These are phyloP conservation scores for Pocillopora damicornis DNA, from an alignment of 64 coral and sea anemone species.

Conservation along the genomic window DNA sequence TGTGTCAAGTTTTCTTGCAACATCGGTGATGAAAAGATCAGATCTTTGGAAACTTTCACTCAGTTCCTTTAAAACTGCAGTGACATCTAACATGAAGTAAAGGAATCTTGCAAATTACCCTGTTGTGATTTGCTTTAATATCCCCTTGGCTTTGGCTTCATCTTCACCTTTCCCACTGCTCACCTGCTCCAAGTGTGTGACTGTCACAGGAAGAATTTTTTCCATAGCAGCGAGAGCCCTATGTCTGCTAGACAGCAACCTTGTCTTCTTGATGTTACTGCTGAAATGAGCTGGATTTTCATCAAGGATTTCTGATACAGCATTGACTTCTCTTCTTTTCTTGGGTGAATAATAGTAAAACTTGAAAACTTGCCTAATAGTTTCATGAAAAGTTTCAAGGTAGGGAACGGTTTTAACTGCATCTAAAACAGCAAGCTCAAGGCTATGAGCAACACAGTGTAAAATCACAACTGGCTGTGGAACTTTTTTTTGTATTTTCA, in stretches of 20 bases:
- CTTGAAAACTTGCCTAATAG: slow-evolving; percentile 30
- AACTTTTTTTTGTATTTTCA: slow-evolving; percentile 19
- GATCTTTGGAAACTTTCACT: slow-evolving; percentile 42
- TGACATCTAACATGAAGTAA: slow-evolving; percentile 52
- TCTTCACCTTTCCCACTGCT: slow-evolving; percentile 42
- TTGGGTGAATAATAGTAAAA: slow-evolving; percentile 48
- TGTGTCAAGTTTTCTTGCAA: slow-evolving; percentile 51
- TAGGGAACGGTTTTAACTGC: slow-evolving; percentile 6
- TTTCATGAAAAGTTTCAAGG: background rate
- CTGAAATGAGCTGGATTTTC: slow-evolving; percentile 46
- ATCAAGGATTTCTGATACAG: slow-evolving; percentile 31
- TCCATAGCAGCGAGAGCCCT: slow-evolving; percentile 35
- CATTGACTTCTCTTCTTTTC: slow-evolving; percentile 55
- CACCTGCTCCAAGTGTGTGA: slow-evolving; percentile 42
- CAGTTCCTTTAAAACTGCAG: slow-evolving; percentile 31
- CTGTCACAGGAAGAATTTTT: slow-evolving; percentile 31
- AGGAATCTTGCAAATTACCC: slow-evolving; percentile 46
- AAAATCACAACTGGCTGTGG: slow-evolving; percentile 36
- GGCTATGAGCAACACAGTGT: slow-evolving; percentile 30
- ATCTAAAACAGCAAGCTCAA: slow-evolving; percentile 24
- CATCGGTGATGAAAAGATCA: slow-evolving; percentile 50
- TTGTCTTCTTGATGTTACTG: slow-evolving; percentile 21
- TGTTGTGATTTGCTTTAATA: slow-evolving; percentile 47
- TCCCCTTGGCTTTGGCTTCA: slow-evolving; percentile 52
- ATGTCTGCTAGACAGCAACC: slow-evolving; percentile 50